Conservation (phyloP, 2,113 vertebrate genomes). For the Hippolais icterina region DNA sequence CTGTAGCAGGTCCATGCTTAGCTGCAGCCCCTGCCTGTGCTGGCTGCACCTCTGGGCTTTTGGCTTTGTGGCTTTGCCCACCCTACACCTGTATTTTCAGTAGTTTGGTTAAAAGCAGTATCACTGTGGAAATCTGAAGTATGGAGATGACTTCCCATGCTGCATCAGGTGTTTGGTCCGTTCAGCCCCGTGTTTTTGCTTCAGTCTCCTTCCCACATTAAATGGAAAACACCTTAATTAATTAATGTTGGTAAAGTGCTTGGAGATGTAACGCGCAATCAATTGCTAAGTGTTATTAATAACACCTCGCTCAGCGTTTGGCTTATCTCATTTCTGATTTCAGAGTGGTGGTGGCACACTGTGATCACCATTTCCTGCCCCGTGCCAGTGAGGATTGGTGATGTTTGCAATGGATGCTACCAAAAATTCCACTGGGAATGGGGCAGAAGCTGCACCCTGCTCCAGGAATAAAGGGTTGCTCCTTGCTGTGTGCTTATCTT, state of each 20-base stretch:
- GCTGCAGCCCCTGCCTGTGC: fast-evolving
- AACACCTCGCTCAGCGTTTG: background rate
- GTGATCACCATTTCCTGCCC: background rate
- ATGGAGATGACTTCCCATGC: fast-evolving
- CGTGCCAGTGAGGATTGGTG: fast-evolving
- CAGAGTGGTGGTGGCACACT: fast-evolving
- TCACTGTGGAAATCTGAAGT: background rate
- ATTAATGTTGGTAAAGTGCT: background rate
- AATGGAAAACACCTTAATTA: slow-evolving; percentile 30
- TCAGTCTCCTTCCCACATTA: background rate
- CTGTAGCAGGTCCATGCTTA: background rate
- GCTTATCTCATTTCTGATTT: background rate
- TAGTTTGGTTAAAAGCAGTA: background rate
- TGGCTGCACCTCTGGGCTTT: background rate
- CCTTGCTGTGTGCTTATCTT: fast-evolving
- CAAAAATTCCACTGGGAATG: background rate
- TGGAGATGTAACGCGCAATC: background rate
- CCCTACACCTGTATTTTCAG: fast-evolving
- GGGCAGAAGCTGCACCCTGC: background rate
- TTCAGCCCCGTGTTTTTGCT: background rate
- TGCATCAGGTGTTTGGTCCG: fast-evolving
- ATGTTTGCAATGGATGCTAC: background rate
- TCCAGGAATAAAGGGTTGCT: background rate
- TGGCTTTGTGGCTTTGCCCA: background rate
- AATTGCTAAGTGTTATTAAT: background rate